Percentiles rank a stretch among this genome's conserved stretches.
phyloP scores from a whole-genome alignment of 1,140 invertebrate species.

The Periplaneta americana region DNA sequence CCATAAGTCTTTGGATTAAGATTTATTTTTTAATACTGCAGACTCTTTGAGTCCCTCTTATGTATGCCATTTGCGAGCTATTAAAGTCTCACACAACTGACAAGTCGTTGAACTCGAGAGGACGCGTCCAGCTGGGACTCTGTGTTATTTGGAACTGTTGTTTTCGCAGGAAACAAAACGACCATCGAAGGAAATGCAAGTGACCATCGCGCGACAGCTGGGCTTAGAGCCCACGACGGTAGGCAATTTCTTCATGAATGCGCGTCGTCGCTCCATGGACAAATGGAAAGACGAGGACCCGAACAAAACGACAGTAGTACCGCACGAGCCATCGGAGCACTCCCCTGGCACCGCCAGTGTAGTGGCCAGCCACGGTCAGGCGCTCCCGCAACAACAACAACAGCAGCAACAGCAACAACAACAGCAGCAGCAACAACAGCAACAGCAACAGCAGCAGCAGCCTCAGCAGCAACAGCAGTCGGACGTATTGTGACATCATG shows the following conservation, averaged over 20 bases:
- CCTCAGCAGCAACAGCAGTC: constrained; percentile 8
- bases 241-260: constrained; percentile 99
- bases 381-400: constrained; percentile 6
- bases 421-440: constrained; percentile 11
- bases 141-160: background rate
- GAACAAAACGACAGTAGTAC: constrained; percentile 19
- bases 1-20: no score
- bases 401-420: constrained; percentile 4
- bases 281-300: constrained; percentile 95
- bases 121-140: no score
- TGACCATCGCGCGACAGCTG: constrained; percentile 96
- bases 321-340: constrained; percentile 3
- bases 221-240: constrained; percentile 98
- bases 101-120: no score
- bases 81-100: no score
- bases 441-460: constrained; percentile 2
- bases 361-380: constrained; percentile 1
- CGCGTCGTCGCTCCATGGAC: constrained; percentile 93
- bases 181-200: constrained; percentile 99
- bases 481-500: constrained; percentile 22
- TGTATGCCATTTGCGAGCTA: no score
- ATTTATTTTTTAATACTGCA: no score
- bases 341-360: constrained; percentile 4
- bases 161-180: constrained; percentile 92
- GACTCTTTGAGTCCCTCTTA: no score